Evolutionary conservation across 2,113 vertebrate species (phyloP), one percentile per base, ranked within the genome.

Genomic region (Myxocyprinus asiaticus): DNA sequence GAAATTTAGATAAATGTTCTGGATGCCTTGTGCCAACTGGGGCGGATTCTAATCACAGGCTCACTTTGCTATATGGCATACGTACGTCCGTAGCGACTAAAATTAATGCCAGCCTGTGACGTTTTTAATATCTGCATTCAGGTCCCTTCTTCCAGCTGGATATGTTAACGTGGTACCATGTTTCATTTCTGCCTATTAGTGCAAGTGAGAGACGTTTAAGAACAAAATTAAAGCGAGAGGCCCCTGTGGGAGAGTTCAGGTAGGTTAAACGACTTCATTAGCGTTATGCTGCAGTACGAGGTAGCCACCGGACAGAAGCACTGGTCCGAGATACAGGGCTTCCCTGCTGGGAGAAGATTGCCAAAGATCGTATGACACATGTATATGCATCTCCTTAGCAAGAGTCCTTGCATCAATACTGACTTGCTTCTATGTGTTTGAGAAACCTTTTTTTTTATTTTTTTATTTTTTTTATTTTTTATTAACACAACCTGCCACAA

Each of bases 231-330:
- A 83, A 84, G 80, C 43, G 76, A 71, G 51, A 56, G 48, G 77
- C 67, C 79, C 84, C 78, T 67, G 63, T 78, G 82, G 82, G 79
- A 44, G 53, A 77, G 9, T 83, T 83, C 78, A 81, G 81, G 78
- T 85, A 86, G 82, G 84, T 87, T 85, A 87, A 77, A 83, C 61
- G 83, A 68, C 78, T 81, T 80, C 69, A 86, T 87, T 85, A 86
- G 69, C 78, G 76, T 76, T 58, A 67, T 44, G 56, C 81, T 62
- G 65, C 79, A 80, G 78, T 22, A 17, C 66, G 45, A 74, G 17
- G 77, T 72, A 83, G 59, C 48, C 64, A 64, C 67, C n/a, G 62
- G 63, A 76, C 62, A 59, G 45, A 66, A 67, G 51, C 61, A 56
- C 12, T 48, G 75, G 65, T 62, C 73, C 44, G 68, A 53, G 62